These are phyloP conservation scores for Glaucopsyche alexis DNA, from an alignment of 2,888 invertebrate species.

Conservation along the genomic window DNA sequence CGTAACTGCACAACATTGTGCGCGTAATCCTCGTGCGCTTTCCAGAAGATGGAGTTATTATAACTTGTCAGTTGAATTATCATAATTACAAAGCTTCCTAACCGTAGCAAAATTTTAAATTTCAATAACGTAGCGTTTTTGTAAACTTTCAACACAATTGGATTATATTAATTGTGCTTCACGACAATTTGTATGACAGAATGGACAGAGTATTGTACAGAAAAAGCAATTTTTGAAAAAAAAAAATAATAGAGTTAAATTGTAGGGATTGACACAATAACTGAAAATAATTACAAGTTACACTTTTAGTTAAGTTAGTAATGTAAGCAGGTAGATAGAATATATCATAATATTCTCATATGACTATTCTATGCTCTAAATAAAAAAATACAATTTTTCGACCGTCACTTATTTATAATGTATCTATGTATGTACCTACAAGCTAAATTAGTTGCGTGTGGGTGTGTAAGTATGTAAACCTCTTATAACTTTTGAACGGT, in stretches of 20 bases:
- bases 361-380: too few relatives aligned
- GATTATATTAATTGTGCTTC: neutral
- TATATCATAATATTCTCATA: too few relatives aligned
- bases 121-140: neutral
- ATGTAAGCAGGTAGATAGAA: too few relatives aligned
- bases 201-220: neutral
- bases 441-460: too few relatives aligned
- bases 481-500: too few relatives aligned
- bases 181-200: neutral
- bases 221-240: neutral
- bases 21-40: neutral
- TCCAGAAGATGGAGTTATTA: neutral
- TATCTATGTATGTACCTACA: too few relatives aligned
- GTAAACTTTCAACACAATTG: constrained; percentile 12
- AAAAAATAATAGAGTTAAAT: constrained; percentile 1
- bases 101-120: constrained; percentile 1
- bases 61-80: constrained; percentile 2
- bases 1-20: too few relatives aligned
- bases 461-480: too few relatives aligned
- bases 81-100: neutral
- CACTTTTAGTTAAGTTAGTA: too few relatives aligned
- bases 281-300: neutral
- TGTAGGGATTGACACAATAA: neutral
- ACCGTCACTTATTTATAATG: too few relatives aligned
- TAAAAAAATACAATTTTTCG: too few relatives aligned